Conservation (phyloP, 2,113 vertebrate species). For the Pseudorasbora parva region DNA sequence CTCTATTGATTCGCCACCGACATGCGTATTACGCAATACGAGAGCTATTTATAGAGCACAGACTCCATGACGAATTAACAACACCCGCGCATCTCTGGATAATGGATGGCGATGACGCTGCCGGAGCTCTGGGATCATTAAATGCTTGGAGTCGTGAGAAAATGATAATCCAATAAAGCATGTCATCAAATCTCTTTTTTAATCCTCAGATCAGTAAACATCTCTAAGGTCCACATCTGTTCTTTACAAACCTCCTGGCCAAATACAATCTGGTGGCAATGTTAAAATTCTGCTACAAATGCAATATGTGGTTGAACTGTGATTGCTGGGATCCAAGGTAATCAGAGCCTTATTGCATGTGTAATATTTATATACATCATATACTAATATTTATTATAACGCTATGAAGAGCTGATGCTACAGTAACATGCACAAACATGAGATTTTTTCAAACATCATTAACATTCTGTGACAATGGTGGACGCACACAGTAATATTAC, state of each 20-base stretch:
- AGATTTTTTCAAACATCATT: no score
- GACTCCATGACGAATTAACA: slow-evolving; percentile 33
- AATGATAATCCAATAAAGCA: slow-evolving; percentile 38
- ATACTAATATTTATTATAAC: no score
- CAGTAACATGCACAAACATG: no score
- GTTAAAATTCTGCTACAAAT: not conserved
- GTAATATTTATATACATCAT: no score
- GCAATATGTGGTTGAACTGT: not conserved
- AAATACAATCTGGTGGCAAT: not conserved
- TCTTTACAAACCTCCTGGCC: not conserved
- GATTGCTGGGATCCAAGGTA: not conserved
- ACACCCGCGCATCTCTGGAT: slow-evolving; percentile 28
- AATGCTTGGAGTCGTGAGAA: slow-evolving; percentile 9
- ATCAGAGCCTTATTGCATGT: no score
- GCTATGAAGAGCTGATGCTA: no score
- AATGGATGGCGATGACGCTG: slow-evolving; percentile 21
- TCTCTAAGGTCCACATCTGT: slow-evolving; percentile 17
- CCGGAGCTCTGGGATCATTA: slow-evolving; percentile 28
- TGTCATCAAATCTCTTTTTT: slow-evolving; percentile 28
- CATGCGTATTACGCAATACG: slow-evolving; percentile 46
- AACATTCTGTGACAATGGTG: no score
- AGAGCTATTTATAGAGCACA: slow-evolving; percentile 52
- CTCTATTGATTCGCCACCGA: slow-evolving; percentile 40
- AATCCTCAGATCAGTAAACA: slow-evolving; percentile 24
- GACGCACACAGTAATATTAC: no score